Percentiles rank a stretch among this genome's conserved stretches.
These are phyloP conservation scores for Australoheros facetus DNA, from an alignment of 2,797 vertebrate genomes.

Conservation along the genomic window DNA sequence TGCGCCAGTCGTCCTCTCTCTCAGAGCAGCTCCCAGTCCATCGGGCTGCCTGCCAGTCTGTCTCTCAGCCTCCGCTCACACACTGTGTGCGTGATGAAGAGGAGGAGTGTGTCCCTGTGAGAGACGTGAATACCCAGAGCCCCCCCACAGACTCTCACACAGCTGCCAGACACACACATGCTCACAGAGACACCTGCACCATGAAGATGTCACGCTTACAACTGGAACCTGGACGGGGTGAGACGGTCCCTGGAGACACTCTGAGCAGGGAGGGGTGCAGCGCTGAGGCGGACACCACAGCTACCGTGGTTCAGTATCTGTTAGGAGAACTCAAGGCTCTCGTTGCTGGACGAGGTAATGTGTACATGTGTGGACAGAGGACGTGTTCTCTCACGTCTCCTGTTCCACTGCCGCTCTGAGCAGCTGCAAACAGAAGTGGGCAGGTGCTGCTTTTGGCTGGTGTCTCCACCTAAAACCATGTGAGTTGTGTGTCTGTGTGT, in stretches of 20 bases:
- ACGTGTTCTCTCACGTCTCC: background rate
- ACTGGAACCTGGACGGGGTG: background rate
- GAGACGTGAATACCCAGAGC: constrained; percentile 49
- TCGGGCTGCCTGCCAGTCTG: rapidly evolving
- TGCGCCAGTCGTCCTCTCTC: background rate
- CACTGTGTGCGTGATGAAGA: background rate
- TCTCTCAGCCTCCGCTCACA: background rate
- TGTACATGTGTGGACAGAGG: background rate
- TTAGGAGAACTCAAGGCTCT: constrained; percentile 83
- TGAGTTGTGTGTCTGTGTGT: background rate
- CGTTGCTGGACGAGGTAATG: constrained; percentile 71
- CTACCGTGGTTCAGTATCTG: constrained; percentile 81
- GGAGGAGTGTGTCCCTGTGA: constrained; percentile 62
- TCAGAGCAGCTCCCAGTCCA: background rate
- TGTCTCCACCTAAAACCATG: background rate
- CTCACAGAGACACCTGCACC: background rate
- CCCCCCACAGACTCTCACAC: rapidly evolving
- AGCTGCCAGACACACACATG: background rate
- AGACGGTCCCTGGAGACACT: background rate
- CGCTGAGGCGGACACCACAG: constrained; percentile 60
- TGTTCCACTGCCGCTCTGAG: no score
- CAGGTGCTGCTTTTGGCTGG: no score
- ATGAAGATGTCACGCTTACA: background rate
- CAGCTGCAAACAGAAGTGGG: no score
- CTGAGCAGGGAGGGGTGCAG: background rate